phyloP scores from a whole-genome alignment of 1,140 invertebrate genomes.

The Achatina immaculata region DNA sequence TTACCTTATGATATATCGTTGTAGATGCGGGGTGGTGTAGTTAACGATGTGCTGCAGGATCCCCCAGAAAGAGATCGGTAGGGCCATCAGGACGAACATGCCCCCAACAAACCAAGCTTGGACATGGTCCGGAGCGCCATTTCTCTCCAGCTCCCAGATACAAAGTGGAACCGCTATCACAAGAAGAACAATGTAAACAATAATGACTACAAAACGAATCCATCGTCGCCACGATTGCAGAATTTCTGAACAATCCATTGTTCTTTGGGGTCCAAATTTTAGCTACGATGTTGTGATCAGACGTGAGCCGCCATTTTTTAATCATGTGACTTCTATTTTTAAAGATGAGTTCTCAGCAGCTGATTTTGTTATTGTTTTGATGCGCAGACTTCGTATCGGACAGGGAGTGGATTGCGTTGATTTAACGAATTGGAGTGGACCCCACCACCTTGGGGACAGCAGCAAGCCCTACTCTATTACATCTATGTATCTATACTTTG shows the following conservation, averaged over 20 bases:
- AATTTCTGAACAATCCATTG: constrained; percentile 51
- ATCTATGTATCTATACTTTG: too few relatives aligned
- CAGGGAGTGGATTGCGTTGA: too few relatives aligned
- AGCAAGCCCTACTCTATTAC: too few relatives aligned
- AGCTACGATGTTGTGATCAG: constrained; percentile 23
- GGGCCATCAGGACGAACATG: constrained; percentile 88
- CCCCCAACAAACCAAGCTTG: constrained; percentile 87
- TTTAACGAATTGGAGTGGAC: too few relatives aligned
- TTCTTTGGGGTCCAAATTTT: not conserved
- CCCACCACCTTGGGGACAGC: too few relatives aligned
- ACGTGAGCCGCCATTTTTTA: constrained; percentile 42
- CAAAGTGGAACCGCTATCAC: constrained; percentile 87
- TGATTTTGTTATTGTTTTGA: too few relatives aligned
- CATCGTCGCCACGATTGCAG: constrained; percentile 81
- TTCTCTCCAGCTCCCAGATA: constrained; percentile 76
- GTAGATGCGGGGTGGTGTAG: constrained; percentile 91
- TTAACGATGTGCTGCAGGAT: constrained; percentile 94
- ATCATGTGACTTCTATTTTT: constrained; percentile 38
- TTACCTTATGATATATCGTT: constrained; percentile 91
- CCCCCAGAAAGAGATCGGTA: constrained; percentile 94
- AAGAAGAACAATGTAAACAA: constrained; percentile 84
- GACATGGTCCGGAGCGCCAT: constrained; percentile 59
- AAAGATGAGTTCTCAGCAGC: not conserved
- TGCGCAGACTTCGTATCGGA: too few relatives aligned
- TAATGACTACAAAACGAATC: constrained; percentile 87